These are phyloP conservation scores for Steatornis caripensis DNA, from an alignment of 2,113 vertebrate genomes.

Conservation along the genomic window DNA sequence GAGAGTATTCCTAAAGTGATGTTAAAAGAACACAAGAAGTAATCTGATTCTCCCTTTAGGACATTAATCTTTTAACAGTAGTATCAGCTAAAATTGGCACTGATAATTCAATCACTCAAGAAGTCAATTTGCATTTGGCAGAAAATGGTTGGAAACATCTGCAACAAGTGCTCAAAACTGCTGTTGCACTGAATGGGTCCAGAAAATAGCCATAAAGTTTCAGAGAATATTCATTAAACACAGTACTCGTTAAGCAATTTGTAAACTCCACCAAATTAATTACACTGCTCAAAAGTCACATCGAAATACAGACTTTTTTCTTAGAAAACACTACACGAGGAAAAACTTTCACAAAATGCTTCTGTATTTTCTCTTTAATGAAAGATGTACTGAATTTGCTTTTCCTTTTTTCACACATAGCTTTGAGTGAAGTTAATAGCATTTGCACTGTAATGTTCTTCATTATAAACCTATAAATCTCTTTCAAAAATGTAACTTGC, in stretches of 20 bases:
- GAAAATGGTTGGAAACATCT: background rate
- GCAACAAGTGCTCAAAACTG: background rate
- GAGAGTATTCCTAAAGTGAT: background rate
- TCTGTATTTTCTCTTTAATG: background rate
- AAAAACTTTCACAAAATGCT: background rate
- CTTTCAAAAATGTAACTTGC: constrained; percentile 17
- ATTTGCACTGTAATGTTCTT: constrained; percentile 5
- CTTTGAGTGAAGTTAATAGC: background rate
- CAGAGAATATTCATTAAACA: background rate
- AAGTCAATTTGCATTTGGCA: constrained; percentile 19
- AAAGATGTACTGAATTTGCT: background rate
- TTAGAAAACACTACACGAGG: background rate
- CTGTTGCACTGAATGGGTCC: background rate
- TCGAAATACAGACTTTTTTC: background rate
- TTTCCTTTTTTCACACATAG: background rate
- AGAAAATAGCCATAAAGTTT: background rate
- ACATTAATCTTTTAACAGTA: constrained; percentile 21
- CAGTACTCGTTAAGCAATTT: background rate
- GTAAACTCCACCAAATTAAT: background rate
- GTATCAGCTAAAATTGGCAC: constrained; percentile 5
- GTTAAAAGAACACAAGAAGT: background rate
- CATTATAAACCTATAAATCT: constrained; percentile 49
- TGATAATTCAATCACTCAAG: constrained; percentile 22
- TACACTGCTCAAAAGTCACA: background rate
- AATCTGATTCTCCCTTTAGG: background rate